Evolutionary conservation across 2,113 vertebrate genomes (phyloP).

Genomic region (Marmota flaviventris): DNA sequence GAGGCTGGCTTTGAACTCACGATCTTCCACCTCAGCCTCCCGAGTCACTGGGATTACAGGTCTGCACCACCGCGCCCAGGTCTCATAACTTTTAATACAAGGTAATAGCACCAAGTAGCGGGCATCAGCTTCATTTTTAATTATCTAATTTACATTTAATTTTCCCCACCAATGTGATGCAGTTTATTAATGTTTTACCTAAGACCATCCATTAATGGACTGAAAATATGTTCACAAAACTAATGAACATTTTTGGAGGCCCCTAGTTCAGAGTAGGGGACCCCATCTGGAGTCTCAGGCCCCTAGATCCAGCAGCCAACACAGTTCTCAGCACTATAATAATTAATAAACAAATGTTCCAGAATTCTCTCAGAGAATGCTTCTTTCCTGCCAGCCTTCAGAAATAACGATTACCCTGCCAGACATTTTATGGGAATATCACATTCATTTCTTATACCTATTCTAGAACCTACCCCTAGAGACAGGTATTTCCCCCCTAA

Average conservation of each 20-base stretch:
- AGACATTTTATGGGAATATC: not conserved
- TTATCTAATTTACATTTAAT: slow-evolving; percentile 90
- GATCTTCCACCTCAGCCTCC: too few species aligned
- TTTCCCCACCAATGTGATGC: slow-evolving; percentile 85
- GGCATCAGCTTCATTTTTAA: slow-evolving; percentile 83
- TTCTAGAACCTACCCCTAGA: not conserved
- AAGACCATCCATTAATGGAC: slow-evolving; percentile 77
- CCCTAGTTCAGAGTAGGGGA: not conserved
- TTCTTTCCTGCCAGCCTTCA: slow-evolving; percentile 17
- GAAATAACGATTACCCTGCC: slow-evolving; percentile 2
- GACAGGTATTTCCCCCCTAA: not conserved
- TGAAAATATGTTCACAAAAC: slow-evolving; percentile 63
- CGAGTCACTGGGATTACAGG: too few species aligned
- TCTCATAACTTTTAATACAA: slow-evolving; percentile 88
- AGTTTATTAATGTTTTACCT: slow-evolving; percentile 88
- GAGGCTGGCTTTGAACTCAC: too few species aligned
- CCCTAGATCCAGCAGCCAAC: slow-evolving; percentile 24
- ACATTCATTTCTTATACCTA: slow-evolving; percentile 25
- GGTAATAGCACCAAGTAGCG: slow-evolving; percentile 77
- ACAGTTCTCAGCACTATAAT: not conserved
- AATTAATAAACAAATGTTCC: not conserved
- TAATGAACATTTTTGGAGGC: slow-evolving; percentile 15
- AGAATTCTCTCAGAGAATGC: fast-evolving
- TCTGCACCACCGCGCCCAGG: slow-evolving; percentile 20
- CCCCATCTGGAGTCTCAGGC: not conserved